A percentile compares a stretch with the other conserved stretches of the same genome.
Conservation (phyloP, 2,888 invertebrate species). For the Bellardia pandia region DNA sequence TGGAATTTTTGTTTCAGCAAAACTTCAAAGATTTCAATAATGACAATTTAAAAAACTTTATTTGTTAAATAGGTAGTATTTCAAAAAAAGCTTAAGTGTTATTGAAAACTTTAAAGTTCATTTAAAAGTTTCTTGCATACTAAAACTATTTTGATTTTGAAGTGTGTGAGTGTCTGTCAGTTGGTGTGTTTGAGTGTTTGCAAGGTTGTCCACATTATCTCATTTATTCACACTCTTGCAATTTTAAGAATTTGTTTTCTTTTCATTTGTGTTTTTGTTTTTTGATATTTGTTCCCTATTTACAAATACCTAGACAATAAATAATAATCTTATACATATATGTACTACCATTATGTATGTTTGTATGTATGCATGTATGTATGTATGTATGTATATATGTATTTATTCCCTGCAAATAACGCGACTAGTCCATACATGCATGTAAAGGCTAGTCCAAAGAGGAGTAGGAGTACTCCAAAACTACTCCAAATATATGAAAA, state of each 20-base stretch:
- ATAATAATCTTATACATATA: too few species aligned
- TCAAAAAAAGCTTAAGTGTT: constrained; percentile 1
- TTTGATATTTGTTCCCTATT: not conserved
- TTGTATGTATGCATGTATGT: not conserved
- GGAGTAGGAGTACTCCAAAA: too few species aligned
- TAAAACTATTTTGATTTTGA: constrained; percentile 70
- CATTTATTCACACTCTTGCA: not conserved
- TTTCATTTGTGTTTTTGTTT: too few species aligned
- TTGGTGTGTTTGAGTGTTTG: not conserved
- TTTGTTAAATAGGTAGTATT: not conserved
- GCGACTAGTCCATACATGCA: too few species aligned
- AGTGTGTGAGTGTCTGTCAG: constrained; percentile 59
- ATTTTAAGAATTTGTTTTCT: not conserved
- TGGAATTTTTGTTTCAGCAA: constrained; percentile 14
- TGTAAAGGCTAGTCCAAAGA: too few species aligned
- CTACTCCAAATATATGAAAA: too few species aligned
- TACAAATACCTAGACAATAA: too few species aligned
- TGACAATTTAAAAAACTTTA: constrained; percentile 44
- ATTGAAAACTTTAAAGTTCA: constrained; percentile 51
- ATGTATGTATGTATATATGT: too few species aligned
- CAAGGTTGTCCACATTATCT: not conserved
- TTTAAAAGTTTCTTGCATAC: constrained; percentile 38
- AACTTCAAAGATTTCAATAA: constrained; percentile 61
- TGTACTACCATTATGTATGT: not conserved
- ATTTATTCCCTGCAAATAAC: too few species aligned